These are phyloP conservation scores for Iselma pallidipennis DNA, from an alignment of 2,888 invertebrate genomes.

Conservation along the genomic window DNA sequence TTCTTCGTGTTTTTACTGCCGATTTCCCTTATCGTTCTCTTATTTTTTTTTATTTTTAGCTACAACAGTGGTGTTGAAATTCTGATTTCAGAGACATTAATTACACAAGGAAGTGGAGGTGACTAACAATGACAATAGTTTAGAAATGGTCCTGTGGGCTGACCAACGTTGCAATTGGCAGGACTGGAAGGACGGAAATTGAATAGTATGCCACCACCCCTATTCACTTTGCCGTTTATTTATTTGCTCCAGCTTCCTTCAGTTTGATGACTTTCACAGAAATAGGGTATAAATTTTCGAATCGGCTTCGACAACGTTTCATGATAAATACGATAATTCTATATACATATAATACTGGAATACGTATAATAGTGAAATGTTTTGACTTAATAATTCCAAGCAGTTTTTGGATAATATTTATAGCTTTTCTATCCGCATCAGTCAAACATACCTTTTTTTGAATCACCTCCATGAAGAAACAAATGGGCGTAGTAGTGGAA, in stretches of 20 bases:
- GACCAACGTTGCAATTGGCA: neutral
- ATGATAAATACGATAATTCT: neutral
- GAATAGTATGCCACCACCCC: neutral
- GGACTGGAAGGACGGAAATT: neutral
- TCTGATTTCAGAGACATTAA: neutral
- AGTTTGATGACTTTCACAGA: neutral
- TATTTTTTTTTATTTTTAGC: neutral
- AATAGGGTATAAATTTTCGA: neutral
- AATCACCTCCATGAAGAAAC: slow-evolving; percentile 70
- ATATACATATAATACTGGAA: neutral
- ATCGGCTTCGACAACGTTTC: neutral
- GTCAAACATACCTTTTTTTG: slow-evolving; percentile 71
- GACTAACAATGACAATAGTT: neutral
- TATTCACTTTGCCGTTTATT: neutral
- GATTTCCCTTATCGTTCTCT: neutral
- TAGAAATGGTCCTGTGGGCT: neutral
- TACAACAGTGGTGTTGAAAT: neutral
- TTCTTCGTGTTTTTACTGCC: too few relatives aligned
- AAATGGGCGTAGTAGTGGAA: slow-evolving; percentile 88
- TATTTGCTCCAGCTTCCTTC: neutral
- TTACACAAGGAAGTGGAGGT: neutral
- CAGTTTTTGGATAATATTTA: too few relatives aligned
- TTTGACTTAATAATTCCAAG: too few relatives aligned
- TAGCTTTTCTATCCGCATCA: too few relatives aligned
- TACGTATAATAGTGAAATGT: too few relatives aligned